Evolutionary conservation across 2,797 vertebrate genomes (phyloP), one percentile per base, ranked within the genome.

Genomic region (Sebastes paucispinis): DNA sequence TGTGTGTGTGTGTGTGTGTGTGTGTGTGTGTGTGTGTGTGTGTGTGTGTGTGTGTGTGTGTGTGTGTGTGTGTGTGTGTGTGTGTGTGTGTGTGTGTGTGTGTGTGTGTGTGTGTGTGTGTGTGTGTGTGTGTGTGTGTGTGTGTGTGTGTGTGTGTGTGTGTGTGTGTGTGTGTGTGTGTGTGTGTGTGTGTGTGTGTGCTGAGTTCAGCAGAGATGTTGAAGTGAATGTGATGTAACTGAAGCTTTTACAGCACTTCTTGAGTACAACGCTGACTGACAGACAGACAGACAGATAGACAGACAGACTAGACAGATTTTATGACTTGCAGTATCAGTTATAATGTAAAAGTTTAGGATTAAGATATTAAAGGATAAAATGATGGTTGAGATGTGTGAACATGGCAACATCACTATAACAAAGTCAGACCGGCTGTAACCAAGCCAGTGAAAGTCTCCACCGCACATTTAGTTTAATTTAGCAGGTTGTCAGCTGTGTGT

Each of bases 161-260:
- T 84, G 74, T 25, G 55, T 16, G 54, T 57, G 68, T 84, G 74
- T 66, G 73, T 70, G 72, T 70, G 76, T 73, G 34, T 58, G 25
- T 25, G 25, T 25, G 25, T 25, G 3, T 25, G 25, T 84, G 74
- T 52, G 47, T 20, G 82, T 83, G 68, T 73, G 62, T 84, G 87
- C 80, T 88, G 87, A 87, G 63, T 69, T 86, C 79, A 92, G 88
- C 89, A 90, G 77, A 87, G 84, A 72, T 55, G 58, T 62, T 79
- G 64, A 73, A 84, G 72, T 24, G 59, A 81, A 73, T 76, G 67
- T 83, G 82, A 91, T 76, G 73, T 62, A 77, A 88, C 75, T 16
- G 43, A 84, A 85, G 84, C 74, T 84, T 79, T 85, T 75, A 79
- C 73, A 82, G 82, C 79, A 73, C 77, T 82, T 81, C 31, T 79